Conservation (phyloP, 2,888 invertebrate species). For the Cantharis flavilabris region DNA sequence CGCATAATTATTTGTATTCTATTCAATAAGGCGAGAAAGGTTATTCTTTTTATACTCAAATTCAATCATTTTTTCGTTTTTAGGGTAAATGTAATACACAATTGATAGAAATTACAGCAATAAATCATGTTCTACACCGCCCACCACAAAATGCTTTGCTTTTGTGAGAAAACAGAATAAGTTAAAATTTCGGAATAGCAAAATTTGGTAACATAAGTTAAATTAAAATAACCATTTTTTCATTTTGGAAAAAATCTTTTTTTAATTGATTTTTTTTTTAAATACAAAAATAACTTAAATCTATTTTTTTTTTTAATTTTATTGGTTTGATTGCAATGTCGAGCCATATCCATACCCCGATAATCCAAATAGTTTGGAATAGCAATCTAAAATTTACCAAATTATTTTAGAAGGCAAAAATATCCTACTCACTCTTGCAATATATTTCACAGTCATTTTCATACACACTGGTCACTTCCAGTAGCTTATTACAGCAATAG, state of each 20-base stretch:
- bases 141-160: slow-evolving; percentile 2
- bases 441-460: slow-evolving; percentile 59
- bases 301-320: not conserved
- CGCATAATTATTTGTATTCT: slow-evolving; percentile 22
- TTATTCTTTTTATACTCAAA: slow-evolving; percentile 9
- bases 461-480: slow-evolving; percentile 57
- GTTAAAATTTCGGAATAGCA: not conserved
- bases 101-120: slow-evolving; percentile 20
- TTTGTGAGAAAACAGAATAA: not conserved
- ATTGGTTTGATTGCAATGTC: not conserved
- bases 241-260: not conserved
- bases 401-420: not conserved
- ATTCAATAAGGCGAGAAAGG: slow-evolving; percentile 24
- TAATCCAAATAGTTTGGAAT: slow-evolving; percentile 57
- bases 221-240: not conserved
- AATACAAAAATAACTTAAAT: not conserved
- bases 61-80: slow-evolving; percentile 16
- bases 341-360: slow-evolving; percentile 11
- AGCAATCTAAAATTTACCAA: slow-evolving; percentile 51
- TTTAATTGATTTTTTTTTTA: not conserved
- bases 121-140: slow-evolving; percentile 24
- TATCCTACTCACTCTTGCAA: slow-evolving; percentile 56
- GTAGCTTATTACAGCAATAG: slow-evolving; percentile 57
- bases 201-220: not conserved
- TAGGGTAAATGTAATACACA: slow-evolving; percentile 19